Evolutionary conservation across 1,140 invertebrate species (phyloP), one percentile per base, ranked within the genome.

Genomic region (Leptoteleia sp.): DNA sequence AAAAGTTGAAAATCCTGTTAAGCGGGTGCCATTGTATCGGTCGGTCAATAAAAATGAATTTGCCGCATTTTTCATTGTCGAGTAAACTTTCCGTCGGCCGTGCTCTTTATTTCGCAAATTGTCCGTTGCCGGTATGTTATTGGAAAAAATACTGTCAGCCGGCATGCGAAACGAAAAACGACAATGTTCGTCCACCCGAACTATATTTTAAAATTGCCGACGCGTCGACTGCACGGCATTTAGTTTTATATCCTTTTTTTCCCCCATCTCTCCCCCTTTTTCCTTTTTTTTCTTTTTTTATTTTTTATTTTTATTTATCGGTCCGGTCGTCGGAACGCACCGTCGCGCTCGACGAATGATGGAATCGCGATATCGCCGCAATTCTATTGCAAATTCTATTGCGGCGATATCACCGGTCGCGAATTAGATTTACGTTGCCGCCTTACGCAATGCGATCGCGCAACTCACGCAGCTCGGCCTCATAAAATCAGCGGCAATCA

Each of bases 241-340:
- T 78, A 70, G 40, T 77, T 81, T 81, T 68, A 68, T 75, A 55
- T 16, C 52, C 42, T 61, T 72, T 79, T 75, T n/a, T n/a, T n/a
- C n/a, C n/a, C n/a, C n/a, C n/a, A n/a, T n/a, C n/a, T n/a, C n/a
- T n/a, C n/a, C n/a, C n/a, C n/a, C n/a, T n/a, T n/a, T n/a, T n/a
- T n/a, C n/a, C n/a, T n/a, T n/a, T n/a, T n/a, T n/a, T n/a, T n/a
- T n/a, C n/a, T n/a, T n/a, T n/a, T n/a, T n/a, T n/a, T n/a, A n/a
- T n/a, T n/a, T n/a, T n/a, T n/a, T n/a, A n/a, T n/a, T 79, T 79
- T 80, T 62, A 79, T 79, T 81, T 83, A 79, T 83, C 76, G 52
- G 62, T 29, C 25, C 67, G 40, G 42, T 68, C 67, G 79, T 73
- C 72, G 76, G 64, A 77, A 76, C 45, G 50, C 72, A 70, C 42